Conservation (phyloP, 2,797 vertebrate species). For the Coccyzus lansbergi region DNA sequence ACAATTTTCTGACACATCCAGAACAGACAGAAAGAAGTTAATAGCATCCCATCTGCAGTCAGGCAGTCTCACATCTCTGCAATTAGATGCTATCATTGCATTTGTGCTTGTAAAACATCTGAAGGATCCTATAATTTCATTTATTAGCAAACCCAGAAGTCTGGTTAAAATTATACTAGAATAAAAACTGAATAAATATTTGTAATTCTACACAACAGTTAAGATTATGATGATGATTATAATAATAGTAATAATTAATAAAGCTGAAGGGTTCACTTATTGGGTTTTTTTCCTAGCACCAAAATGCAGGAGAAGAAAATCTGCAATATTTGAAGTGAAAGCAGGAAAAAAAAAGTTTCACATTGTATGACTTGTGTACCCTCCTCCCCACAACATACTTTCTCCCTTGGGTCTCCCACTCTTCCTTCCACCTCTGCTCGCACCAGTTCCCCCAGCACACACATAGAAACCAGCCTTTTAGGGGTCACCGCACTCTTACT, state of each 20-base stretch:
- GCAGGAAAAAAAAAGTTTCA: background rate
- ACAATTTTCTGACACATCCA: background rate
- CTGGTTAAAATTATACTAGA: conserved; percentile 26
- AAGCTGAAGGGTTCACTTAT: background rate
- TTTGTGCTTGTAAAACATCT: conserved; percentile 48
- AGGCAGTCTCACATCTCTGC: conserved; percentile 55
- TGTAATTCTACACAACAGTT: conserved; percentile 1
- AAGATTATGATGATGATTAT: background rate
- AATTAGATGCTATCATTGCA: conserved; percentile 61
- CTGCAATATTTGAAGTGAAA: background rate
- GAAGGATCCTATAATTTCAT: conserved; percentile 52
- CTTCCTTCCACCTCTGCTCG: background rate
- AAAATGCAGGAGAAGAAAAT: background rate
- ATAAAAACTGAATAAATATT: conserved; percentile 32
- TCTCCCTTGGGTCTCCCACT: background rate
- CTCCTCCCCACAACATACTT: background rate
- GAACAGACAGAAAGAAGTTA: conserved; percentile 43
- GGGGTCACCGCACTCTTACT: background rate
- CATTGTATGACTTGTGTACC: background rate
- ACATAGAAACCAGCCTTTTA: background rate
- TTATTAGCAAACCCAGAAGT: conserved; percentile 40
- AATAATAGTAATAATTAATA: background rate
- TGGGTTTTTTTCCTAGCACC: background rate
- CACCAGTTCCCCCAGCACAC: background rate
- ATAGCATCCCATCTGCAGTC: conserved; percentile 36